Percentiles rank a stretch among this genome's conserved stretches.
Evolutionary conservation across 2,113 vertebrate species (phyloP).

Genomic region (Otis tarda): DNA sequence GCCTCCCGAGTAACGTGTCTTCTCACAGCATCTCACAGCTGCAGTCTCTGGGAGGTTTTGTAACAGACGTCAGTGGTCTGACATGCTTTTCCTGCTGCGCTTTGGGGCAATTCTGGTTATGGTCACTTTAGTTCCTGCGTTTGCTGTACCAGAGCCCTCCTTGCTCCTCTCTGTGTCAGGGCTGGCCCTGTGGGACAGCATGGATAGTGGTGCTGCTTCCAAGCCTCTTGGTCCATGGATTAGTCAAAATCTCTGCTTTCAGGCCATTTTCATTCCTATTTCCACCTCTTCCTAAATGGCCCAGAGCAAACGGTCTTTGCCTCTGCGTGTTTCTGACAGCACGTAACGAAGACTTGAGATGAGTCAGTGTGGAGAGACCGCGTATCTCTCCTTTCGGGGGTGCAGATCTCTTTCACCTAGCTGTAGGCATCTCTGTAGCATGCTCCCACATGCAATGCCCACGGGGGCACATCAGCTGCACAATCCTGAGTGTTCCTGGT

Average conservation of each 20-base stretch:
- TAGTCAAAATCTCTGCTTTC: not conserved
- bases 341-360: not conserved
- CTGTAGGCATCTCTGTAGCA: not conserved
- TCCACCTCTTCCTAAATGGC: not conserved
- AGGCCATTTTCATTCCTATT: not conserved
- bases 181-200: not conserved
- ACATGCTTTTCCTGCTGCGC: not conserved
- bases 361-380: not conserved
- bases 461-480: not conserved
- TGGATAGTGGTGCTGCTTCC: not conserved
- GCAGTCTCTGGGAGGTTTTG: not conserved
- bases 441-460: rapidly evolving
- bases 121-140: not conserved
- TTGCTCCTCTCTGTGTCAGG: not conserved
- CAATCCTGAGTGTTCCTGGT: rapidly evolving
- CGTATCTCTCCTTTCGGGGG: not conserved
- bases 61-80: not conserved
- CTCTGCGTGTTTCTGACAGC: not conserved
- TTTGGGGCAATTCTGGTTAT: not conserved
- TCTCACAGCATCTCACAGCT: not conserved
- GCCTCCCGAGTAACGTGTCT: not conserved
- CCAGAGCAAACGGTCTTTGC: not conserved
- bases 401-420: not conserved
- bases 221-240: not conserved
- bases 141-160: not conserved